Percentiles rank a stretch among this genome's conserved stretches.
These are phyloP conservation scores for Eunapius fragilis DNA, from an alignment of 37 sponge, comb jelly and placozoan genomes.

Conservation along the genomic window DNA sequence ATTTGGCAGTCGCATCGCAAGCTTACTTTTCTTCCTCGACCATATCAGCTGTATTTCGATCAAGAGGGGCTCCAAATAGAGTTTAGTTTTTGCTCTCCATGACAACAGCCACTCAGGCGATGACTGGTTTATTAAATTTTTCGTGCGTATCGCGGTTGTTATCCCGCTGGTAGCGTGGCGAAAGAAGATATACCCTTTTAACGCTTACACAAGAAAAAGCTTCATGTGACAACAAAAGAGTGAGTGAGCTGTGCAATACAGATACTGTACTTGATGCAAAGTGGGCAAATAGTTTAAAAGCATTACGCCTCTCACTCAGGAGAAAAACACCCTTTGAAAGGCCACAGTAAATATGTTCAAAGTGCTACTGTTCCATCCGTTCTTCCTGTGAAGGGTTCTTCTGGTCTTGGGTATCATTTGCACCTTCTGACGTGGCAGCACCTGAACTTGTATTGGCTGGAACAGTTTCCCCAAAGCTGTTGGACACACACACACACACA, in stretches of 20 bases:
- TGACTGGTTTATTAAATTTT: too few species aligned
- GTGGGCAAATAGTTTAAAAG: not conserved
- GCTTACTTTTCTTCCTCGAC: not conserved
- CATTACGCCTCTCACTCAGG: not conserved
- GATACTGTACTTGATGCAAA: not conserved
- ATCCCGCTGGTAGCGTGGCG: too few species aligned
- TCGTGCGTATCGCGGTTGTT: too few species aligned
- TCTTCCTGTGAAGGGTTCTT: not conserved
- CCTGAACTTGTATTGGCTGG: not conserved
- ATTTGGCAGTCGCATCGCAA: not conserved
- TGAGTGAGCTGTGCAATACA: not conserved
- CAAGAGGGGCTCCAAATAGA: not conserved
- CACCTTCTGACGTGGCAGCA: not conserved
- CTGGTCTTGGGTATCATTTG: not conserved
- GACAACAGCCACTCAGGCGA: not conserved
- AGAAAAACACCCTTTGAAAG: not conserved
- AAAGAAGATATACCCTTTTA: too few species aligned
- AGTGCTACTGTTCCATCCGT: not conserved
- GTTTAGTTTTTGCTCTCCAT: not conserved
- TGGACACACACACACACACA: not conserved
- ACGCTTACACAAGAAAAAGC: not conserved
- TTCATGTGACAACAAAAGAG: not conserved
- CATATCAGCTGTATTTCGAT: not conserved
- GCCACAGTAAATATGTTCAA: not conserved
- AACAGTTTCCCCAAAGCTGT: not conserved